These are phyloP conservation scores for Odocoileus virginianus DNA, from an alignment of 2,113 vertebrate genomes.

Conservation along the genomic window DNA sequence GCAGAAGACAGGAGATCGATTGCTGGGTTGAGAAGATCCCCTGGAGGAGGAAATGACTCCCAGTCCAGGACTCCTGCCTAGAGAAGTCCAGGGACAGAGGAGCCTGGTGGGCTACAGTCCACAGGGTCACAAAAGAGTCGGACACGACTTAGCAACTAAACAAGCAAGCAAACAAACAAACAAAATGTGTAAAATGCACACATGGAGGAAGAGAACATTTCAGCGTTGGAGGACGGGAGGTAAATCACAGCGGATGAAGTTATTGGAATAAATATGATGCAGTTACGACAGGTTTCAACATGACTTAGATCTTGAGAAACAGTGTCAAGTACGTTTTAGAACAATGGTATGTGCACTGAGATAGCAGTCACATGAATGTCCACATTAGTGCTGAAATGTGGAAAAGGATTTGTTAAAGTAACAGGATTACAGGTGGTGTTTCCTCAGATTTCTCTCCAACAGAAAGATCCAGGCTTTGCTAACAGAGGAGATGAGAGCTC, in stretches of 20 bases:
- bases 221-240: not conserved
- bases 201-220: not conserved
- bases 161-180: not conserved
- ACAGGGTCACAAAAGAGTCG: not conserved
- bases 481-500: no score
- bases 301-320: not conserved
- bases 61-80: not conserved
- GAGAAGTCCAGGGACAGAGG: not conserved
- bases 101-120: not conserved
- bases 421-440: not conserved
- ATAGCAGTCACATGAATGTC: not conserved
- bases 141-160: not conserved
- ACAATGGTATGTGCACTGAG: no score
- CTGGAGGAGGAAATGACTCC: not conserved
- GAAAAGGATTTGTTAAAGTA: not conserved
- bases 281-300: not conserved
- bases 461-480: not conserved
- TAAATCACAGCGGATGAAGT: not conserved
- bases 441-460: not conserved
- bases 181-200: not conserved
- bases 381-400: not conserved
- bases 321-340: no score
- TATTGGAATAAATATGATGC: not conserved
- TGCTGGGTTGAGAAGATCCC: not conserved
- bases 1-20: rapidly evolving